A percentile compares a stretch with the other conserved stretches of the same genome.
Conservation (phyloP, 2,797 vertebrate genomes). For the Falco columbarius region DNA sequence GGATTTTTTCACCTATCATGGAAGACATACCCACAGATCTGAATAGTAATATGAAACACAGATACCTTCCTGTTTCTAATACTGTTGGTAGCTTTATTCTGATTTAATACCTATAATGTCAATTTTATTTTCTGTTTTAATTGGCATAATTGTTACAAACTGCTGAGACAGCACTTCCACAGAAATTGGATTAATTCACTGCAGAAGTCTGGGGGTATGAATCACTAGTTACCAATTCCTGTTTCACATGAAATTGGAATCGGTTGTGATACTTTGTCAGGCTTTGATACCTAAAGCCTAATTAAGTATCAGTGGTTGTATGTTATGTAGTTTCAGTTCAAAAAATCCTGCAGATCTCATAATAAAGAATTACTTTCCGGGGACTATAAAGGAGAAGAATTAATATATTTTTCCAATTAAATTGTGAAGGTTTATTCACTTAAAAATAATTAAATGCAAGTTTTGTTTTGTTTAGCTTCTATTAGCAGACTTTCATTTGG, state of each 20-base stretch:
- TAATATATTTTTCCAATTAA: background rate
- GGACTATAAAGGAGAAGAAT: background rate
- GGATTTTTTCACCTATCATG: background rate
- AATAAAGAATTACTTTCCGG: background rate
- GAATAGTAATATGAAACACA: background rate
- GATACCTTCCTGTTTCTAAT: background rate
- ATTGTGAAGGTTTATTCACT: slow-evolving; percentile 2
- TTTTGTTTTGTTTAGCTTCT: slow-evolving; percentile 6
- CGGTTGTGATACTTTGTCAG: background rate
- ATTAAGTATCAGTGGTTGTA: background rate
- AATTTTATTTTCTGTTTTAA: background rate
- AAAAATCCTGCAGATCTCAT: background rate
- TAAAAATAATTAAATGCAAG: background rate
- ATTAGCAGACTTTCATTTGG: background rate
- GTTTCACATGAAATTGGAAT: background rate
- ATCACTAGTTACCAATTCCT: background rate
- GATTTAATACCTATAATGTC: background rate
- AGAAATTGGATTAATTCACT: background rate
- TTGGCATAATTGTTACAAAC: background rate
- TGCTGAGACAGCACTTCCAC: background rate
- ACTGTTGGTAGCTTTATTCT: background rate
- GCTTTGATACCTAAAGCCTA: background rate
- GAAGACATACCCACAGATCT: background rate
- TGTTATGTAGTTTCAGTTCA: background rate
- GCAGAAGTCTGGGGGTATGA: background rate